These are phyloP conservation scores for Nymphalis io DNA, from an alignment of 1,140 invertebrate genomes.

Conservation along the genomic window DNA sequence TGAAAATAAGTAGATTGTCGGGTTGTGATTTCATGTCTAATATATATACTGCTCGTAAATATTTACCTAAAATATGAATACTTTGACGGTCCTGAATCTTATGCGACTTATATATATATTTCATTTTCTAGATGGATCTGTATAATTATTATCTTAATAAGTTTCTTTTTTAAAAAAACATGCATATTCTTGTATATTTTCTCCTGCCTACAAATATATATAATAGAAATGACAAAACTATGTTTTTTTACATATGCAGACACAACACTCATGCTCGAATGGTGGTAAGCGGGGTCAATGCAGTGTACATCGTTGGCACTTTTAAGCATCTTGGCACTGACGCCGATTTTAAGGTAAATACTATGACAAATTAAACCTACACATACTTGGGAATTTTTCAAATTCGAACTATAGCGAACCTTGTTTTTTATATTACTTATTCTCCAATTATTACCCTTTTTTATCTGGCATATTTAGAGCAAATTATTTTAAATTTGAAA, in stretches of 20 bases:
- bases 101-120: too few relatives aligned
- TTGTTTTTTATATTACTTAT: not conserved
- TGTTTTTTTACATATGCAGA: slow-evolving; percentile 69
- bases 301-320: slow-evolving; percentile 89
- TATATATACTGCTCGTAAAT: not conserved
- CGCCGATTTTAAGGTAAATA: slow-evolving; percentile 86
- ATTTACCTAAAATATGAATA: not conserved
- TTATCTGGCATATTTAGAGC: too few relatives aligned
- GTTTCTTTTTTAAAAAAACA: too few relatives aligned
- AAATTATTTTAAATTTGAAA: not conserved
- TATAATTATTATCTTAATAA: too few relatives aligned
- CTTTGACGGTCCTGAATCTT: not conserved
- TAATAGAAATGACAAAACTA: not conserved
- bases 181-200: too few relatives aligned
- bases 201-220: too few relatives aligned
- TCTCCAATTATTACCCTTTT: too few relatives aligned
- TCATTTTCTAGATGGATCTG: too few relatives aligned
- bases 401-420: not conserved
- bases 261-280: slow-evolving; percentile 89
- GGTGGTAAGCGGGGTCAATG: slow-evolving; percentile 85
- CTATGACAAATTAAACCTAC: not conserved
- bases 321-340: slow-evolving; percentile 87
- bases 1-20: too few relatives aligned
- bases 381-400: not conserved
- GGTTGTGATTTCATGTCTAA: too few relatives aligned